Conservation (phyloP, 1,140 invertebrate species). For the Macrobrachium rosenbergii region DNA sequence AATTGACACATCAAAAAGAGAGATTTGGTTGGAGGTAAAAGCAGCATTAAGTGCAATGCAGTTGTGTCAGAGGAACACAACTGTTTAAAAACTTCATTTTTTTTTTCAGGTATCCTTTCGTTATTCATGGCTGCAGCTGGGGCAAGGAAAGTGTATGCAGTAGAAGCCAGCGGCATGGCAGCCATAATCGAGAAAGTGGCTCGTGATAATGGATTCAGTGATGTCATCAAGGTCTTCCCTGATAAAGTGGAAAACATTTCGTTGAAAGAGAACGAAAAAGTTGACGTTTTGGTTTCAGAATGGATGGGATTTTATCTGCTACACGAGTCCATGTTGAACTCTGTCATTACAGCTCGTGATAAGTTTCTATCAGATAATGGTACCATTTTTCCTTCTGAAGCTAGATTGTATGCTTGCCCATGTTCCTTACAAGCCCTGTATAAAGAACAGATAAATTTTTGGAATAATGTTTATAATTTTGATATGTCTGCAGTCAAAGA, state of each 20-base stretch:
- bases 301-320: conserved; percentile 99
- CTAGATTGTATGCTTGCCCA: conserved; percentile 74
- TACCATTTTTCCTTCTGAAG: conserved; percentile 71
- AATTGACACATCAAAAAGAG: too few species aligned
- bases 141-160: conserved; percentile 89
- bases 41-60: neutral
- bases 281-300: conserved; percentile 97
- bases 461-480: conserved; percentile 77
- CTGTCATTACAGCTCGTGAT: conserved; percentile 91
- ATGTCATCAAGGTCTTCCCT: conserved; percentile 73
- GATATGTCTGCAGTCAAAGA: conserved; percentile 66
- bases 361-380: conserved; percentile 74
- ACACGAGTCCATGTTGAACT: conserved; percentile 98
- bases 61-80: neutral
- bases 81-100: too few species aligned
- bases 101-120: conserved; percentile 85
- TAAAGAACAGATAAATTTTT: conserved; percentile 73
- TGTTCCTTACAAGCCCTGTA: conserved; percentile 78
- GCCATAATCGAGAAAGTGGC: conserved; percentile 86
- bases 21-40: too few species aligned
- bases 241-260: conserved; percentile 79
- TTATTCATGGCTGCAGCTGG: conserved; percentile 96
- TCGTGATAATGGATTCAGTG: conserved; percentile 70
- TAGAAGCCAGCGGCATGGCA: conserved; percentile 91
- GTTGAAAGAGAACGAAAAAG: conserved; percentile 77